phyloP scores from a whole-genome alignment of 2,113 vertebrate species.

The Corythaeola cristata region DNA sequence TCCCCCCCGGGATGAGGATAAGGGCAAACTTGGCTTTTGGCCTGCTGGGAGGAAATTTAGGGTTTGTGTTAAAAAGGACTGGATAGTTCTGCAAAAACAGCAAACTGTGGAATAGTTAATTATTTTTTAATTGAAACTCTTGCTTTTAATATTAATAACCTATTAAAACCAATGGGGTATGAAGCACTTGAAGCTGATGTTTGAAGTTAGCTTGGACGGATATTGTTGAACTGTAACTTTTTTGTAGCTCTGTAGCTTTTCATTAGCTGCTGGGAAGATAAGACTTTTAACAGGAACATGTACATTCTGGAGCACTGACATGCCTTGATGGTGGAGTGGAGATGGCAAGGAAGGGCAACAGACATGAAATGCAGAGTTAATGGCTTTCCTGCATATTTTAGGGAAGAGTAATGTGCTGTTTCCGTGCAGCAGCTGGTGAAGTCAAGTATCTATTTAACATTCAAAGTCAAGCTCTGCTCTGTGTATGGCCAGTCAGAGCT shows the following conservation, averaged over 20 bases:
- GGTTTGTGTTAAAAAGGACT: neutral
- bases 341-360: neutral
- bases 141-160: neutral
- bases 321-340: neutral
- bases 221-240: neutral
- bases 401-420: neutral
- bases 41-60: neutral
- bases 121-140: neutral
- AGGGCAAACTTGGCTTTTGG: neutral
- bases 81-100: neutral
- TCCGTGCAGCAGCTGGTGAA: neutral
- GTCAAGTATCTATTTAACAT: neutral
- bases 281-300: neutral
- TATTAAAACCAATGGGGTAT: neutral
- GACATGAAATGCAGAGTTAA: neutral
- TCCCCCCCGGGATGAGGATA: neutral
- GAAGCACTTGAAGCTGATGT: neutral
- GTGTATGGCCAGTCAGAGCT: neutral
- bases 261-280: neutral
- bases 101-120: neutral
- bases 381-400: neutral
- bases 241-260: neutral
- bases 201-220: neutral
- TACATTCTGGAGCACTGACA: neutral
- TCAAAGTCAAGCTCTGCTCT: neutral